Conservation (phyloP, 2,113 vertebrate genomes). For the Campylomormyrus tamandua region DNA sequence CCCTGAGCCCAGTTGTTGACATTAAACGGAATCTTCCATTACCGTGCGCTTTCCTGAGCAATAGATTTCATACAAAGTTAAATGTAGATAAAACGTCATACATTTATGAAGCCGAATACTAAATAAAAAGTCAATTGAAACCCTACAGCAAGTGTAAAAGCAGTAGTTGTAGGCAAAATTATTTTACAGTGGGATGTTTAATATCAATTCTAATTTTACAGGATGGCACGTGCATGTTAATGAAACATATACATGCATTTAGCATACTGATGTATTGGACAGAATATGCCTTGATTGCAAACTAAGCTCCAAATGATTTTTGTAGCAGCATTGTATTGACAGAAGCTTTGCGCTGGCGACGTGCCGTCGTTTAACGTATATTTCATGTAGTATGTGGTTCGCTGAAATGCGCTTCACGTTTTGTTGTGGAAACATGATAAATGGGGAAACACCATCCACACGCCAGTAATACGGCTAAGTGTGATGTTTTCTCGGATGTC, state of each 20-base stretch:
- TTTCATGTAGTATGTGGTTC: not conserved
- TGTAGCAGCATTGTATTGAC: not conserved
- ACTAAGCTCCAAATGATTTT: conserved; percentile 1
- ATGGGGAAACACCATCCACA: not conserved
- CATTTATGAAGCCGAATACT: not conserved
- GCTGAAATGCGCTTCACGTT: not conserved
- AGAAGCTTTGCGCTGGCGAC: not conserved
- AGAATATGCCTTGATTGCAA: not conserved
- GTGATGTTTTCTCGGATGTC: not conserved
- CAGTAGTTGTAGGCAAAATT: not conserved
- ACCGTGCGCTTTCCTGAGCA: not conserved
- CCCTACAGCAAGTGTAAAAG: not conserved
- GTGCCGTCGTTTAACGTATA: not conserved
- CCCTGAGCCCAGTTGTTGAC: not conserved
- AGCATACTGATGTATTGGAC: not conserved
- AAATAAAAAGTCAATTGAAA: not conserved
- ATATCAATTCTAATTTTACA: not conserved
- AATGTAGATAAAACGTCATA: not conserved
- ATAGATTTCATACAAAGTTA: not conserved
- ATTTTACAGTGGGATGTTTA: not conserved
- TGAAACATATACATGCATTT: not conserved
- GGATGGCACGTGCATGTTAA: not conserved
- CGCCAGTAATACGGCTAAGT: not conserved
- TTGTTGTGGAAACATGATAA: conserved; percentile 16
- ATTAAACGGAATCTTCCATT: not conserved